These are phyloP conservation scores for Protaetia brevitarsis DNA, from an alignment of 1,140 invertebrate genomes.

Conservation along the genomic window DNA sequence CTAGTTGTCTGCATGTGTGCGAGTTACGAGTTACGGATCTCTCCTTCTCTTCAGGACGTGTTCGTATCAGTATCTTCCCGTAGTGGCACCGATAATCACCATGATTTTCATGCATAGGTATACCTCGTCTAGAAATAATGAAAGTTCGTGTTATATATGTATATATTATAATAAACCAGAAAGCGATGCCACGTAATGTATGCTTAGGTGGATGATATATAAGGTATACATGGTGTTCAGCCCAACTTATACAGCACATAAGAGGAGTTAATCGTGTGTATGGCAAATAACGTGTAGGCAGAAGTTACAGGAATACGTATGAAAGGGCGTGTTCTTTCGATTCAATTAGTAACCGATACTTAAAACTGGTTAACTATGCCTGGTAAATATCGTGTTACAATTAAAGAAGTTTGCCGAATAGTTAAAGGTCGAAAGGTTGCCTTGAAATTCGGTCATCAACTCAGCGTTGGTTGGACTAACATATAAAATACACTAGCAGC, in stretches of 20 bases:
- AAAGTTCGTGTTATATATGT: too few species aligned
- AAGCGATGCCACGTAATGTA: background rate
- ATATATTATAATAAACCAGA: too few species aligned
- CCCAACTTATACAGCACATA: background rate
- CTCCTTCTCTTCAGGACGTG: too few species aligned
- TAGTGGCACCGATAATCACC: background rate
- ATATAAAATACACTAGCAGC: too few species aligned
- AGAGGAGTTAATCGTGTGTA: background rate
- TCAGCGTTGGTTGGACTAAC: too few species aligned
- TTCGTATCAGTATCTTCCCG: background rate
- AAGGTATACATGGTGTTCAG: background rate
- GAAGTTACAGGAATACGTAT: too few species aligned
- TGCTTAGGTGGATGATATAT: background rate
- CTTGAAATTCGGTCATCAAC: background rate
- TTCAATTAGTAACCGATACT: constrained; percentile 25
- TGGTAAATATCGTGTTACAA: constrained; percentile 22
- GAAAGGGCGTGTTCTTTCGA: background rate
- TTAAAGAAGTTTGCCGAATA: constrained; percentile 12
- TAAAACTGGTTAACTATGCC: constrained; percentile 20
- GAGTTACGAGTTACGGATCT: background rate
- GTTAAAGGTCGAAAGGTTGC: background rate
- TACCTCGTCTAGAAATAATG: too few species aligned
- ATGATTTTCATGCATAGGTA: background rate
- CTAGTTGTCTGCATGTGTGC: background rate
- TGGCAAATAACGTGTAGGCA: background rate